Percentiles rank a stretch among this genome's conserved stretches.
phyloP scores from a whole-genome alignment of 2,113 vertebrate species.

The Spermophilus dauricus region DNA sequence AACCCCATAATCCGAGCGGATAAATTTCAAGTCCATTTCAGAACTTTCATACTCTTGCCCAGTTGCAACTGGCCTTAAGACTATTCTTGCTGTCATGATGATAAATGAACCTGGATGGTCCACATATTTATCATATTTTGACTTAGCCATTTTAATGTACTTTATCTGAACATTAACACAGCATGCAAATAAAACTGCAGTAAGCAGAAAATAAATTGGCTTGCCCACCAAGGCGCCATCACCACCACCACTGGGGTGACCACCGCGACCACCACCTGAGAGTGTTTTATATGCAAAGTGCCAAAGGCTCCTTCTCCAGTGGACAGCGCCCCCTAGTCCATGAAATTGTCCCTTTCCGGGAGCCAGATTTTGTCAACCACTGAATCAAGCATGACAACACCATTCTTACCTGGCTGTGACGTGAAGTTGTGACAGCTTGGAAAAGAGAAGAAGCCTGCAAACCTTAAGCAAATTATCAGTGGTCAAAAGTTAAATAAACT shows the following conservation, averaged over 20 bases:
- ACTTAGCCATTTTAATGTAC: slow-evolving; percentile 53
- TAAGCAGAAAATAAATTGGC: slow-evolving; percentile 1
- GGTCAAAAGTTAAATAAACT: neutral
- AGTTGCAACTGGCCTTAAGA: neutral
- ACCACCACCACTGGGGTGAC: rapidly evolving
- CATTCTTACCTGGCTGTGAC: neutral
- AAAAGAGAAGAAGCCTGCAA: neutral
- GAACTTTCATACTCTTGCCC: neutral
- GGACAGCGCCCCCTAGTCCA: neutral
- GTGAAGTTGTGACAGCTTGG: neutral
- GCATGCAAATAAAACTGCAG: slow-evolving; percentile 37
- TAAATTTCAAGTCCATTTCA: slow-evolving; percentile 34
- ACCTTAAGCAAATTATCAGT: neutral
- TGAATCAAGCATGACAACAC: neutral
- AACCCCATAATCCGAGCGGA: neutral
- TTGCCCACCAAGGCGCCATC: neutral
- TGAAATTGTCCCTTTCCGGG: neutral
- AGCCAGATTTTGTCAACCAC: neutral
- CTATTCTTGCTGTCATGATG: slow-evolving; percentile 57
- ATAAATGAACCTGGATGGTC: slow-evolving; percentile 48
- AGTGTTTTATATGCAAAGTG: rapidly evolving
- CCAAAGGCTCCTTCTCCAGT: neutral
- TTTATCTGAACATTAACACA: slow-evolving; percentile 57
- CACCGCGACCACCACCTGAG: rapidly evolving
- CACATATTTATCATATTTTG: slow-evolving; percentile 61